phyloP scores from a whole-genome alignment of 35 echinoderm and acorn worm species.

The Chiridota heheva region DNA sequence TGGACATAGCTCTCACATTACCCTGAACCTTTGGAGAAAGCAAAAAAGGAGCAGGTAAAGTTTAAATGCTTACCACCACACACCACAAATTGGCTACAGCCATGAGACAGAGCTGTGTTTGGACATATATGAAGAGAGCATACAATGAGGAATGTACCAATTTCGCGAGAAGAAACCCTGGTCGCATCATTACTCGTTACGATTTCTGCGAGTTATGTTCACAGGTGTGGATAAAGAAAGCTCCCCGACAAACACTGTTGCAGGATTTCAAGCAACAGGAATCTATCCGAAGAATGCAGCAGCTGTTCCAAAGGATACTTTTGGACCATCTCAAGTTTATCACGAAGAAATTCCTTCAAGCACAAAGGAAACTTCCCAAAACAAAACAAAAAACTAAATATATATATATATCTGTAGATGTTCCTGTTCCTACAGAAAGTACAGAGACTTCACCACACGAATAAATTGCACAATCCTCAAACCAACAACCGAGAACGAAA shows the following conservation, averaged over 20 bases:
- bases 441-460: no score
- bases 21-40: no score
- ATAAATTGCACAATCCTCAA: no score
- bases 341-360: no score
- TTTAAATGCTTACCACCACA: no score
- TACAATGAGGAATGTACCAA: conserved; percentile 16
- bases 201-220: conserved; percentile 40
- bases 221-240: neutral
- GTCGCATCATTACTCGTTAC: conserved; percentile 27
- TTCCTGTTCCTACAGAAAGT: no score
- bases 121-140: conserved; percentile 31
- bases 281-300: conserved; percentile 21
- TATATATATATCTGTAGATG: no score
- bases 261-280: conserved; percentile 41
- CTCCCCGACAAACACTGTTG: neutral
- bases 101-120: conserved; percentile 29
- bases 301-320: conserved; percentile 25
- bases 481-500: no score
- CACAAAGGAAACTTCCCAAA: no score
- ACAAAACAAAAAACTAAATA: no score
- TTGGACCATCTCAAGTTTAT: conserved; percentile 10
- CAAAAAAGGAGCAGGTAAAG: no score
- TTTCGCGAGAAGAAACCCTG: conserved; percentile 32
- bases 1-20: conserved; percentile 8
- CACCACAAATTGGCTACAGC: conserved; percentile 30